Percentiles rank a stretch among this genome's conserved stretches.
phyloP scores from a whole-genome alignment of 2,113 vertebrate genomes.

The Lophochroa leadbeateri region DNA sequence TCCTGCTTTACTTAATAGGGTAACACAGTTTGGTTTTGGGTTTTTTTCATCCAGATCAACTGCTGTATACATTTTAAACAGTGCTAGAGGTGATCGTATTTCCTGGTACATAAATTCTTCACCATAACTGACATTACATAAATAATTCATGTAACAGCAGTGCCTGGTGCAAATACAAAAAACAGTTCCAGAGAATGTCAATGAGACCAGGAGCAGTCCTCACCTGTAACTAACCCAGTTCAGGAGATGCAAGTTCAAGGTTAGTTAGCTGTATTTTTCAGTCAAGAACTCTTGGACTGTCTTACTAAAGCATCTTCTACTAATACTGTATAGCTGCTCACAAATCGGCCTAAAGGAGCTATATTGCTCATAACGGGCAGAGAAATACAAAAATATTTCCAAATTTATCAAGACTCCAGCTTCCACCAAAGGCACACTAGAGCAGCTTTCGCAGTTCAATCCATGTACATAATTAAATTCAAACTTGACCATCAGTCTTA shows the following conservation, averaged over 20 bases:
- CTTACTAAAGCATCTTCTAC: background rate
- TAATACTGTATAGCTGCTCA: background rate
- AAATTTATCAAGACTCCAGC: background rate
- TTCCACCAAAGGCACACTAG: background rate
- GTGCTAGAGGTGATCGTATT: background rate
- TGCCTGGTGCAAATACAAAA: background rate
- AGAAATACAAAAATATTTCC: background rate
- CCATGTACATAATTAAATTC: background rate
- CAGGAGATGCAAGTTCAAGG: background rate
- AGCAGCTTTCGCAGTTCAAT: background rate
- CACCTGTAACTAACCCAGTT: background rate
- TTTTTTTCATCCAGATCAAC: background rate
- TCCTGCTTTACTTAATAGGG: background rate
- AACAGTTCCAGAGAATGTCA: background rate
- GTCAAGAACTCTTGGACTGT: background rate
- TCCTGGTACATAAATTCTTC: background rate
- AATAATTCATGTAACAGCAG: background rate
- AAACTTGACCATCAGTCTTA: background rate
- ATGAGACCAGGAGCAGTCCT: background rate
- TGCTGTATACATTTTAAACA: background rate
- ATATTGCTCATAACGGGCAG: background rate
- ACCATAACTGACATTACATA: background rate
- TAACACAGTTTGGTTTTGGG: background rate
- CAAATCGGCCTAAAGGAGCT: background rate
- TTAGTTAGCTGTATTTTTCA: background rate